Conservation (phyloP, 2,113 vertebrate genomes). For the Sclerurus mexicanus region DNA sequence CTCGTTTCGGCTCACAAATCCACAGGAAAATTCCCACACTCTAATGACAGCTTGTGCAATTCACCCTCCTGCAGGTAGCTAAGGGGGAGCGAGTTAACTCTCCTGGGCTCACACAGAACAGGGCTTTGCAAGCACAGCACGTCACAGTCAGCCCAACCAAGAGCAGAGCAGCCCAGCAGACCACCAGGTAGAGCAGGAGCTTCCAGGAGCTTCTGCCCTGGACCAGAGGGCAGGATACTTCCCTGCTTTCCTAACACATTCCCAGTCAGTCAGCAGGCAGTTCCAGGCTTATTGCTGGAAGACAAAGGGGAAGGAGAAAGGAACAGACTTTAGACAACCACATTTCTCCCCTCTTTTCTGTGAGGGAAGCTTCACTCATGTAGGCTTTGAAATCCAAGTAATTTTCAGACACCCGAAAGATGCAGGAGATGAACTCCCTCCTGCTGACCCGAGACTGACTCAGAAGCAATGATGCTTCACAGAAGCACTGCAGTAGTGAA, state of each 20-base stretch:
- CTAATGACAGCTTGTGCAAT: neutral
- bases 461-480: neutral
- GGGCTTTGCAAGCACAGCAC: neutral
- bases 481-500: neutral
- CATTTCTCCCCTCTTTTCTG: neutral
- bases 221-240: neutral
- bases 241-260: neutral
- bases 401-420: neutral
- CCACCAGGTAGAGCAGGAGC: rapidly evolving
- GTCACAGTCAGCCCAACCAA: neutral
- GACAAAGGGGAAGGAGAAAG: neutral
- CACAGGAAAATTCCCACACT: neutral
- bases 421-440: neutral
- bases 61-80: neutral
- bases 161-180: neutral
- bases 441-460: neutral
- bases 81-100: neutral
- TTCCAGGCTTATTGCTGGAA: neutral
- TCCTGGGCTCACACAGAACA: neutral
- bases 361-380: neutral
- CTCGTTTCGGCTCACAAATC: neutral
- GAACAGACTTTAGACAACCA: neutral
- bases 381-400: neutral
- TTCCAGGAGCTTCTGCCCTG: neutral
- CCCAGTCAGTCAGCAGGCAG: neutral